These are phyloP conservation scores for Sigmodon hispidus DNA, from an alignment of 2,113 vertebrate genomes.

Conservation along the genomic window DNA sequence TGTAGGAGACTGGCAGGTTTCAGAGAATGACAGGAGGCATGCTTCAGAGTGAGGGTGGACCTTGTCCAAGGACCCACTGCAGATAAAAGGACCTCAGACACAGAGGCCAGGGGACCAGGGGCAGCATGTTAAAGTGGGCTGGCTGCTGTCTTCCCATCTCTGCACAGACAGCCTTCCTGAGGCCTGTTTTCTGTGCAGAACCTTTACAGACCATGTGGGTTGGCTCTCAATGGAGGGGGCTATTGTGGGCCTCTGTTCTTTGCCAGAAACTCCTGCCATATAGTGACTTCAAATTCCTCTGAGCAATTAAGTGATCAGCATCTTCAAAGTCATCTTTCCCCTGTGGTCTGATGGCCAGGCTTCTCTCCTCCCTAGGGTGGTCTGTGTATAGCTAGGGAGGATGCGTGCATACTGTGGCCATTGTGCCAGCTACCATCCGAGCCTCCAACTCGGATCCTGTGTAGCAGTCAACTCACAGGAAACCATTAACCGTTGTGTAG, in stretches of 20 bases:
- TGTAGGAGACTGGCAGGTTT: background rate
- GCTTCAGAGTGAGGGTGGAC: background rate
- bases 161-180: background rate
- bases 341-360: background rate
- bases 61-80: background rate
- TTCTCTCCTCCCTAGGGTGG: background rate
- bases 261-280: background rate
- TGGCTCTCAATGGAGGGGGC: background rate
- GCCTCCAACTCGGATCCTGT: background rate
- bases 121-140: background rate
- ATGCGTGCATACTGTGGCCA: too few species aligned
- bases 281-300: background rate
- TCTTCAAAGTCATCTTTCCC: background rate
- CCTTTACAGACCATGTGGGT: background rate
- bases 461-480: background rate
- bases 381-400: background rate
- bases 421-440: background rate
- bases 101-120: background rate
- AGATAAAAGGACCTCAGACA: background rate
- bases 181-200: background rate
- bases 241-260: background rate
- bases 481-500: background rate
- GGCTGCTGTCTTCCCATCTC: background rate
- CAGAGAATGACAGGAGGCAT: background rate
- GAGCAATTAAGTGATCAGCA: background rate